Percentiles rank a stretch among this genome's conserved stretches.
phyloP scores from a whole-genome alignment of 1,140 invertebrate species.

The Stenopsyche tienmushanensis region DNA sequence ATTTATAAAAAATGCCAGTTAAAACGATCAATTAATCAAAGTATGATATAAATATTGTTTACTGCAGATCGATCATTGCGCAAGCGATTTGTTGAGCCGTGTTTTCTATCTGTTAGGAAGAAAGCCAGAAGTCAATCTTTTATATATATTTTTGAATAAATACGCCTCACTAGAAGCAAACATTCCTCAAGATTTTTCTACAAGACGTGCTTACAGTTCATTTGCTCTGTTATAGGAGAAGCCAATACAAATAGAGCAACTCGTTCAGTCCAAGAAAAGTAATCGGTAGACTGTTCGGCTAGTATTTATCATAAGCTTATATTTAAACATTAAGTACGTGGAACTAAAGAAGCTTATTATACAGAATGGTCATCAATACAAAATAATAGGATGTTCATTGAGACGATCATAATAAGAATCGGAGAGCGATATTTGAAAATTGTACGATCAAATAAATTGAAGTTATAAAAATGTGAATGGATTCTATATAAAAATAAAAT shows the following conservation, averaged over 20 bases:
- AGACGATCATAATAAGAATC: too few relatives aligned
- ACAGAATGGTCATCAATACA: too few relatives aligned
- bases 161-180: not conserved
- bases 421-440: too few relatives aligned
- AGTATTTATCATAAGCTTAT: not conserved
- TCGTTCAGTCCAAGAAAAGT: not conserved
- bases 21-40: too few relatives aligned
- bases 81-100: not conserved
- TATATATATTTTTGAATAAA: not conserved
- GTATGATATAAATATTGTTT: too few relatives aligned
- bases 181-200: slow-evolving; percentile 14
- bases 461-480: too few relatives aligned
- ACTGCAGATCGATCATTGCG: not conserved
- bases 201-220: slow-evolving; percentile 18
- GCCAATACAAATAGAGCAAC: slow-evolving; percentile 21
- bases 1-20: too few relatives aligned
- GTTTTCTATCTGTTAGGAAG: not conserved
- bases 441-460: too few relatives aligned
- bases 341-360: too few relatives aligned
- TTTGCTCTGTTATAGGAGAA: slow-evolving; percentile 27
- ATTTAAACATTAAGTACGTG: too few relatives aligned
- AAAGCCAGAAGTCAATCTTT: slow-evolving; percentile 1
- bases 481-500: too few relatives aligned
- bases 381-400: too few relatives aligned
- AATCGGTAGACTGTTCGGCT: not conserved